These are phyloP conservation scores for Avahi laniger DNA, from an alignment of 2,797 vertebrate species.

Conservation along the genomic window DNA sequence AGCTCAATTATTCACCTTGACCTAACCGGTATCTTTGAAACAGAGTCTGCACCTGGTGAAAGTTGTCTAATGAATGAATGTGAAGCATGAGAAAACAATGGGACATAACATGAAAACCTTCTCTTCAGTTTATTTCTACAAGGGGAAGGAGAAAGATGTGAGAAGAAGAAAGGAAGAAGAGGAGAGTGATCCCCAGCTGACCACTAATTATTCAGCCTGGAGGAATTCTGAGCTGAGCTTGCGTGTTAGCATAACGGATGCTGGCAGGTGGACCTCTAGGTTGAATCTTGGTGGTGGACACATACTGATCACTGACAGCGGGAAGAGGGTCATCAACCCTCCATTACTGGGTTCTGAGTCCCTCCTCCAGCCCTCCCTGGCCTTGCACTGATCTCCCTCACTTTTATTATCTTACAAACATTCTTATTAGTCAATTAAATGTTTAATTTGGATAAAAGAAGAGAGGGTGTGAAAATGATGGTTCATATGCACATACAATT, in stretches of 20 bases:
- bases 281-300: not conserved
- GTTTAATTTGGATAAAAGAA: slow-evolving; percentile 59
- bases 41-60: not conserved
- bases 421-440: slow-evolving; percentile 75
- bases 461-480: slow-evolving; percentile 72
- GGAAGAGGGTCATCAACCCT: too few relatives aligned
- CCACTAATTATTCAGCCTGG: not conserved
- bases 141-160: not conserved
- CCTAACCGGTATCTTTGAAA: not conserved
- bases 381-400: not conserved
- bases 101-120: not conserved
- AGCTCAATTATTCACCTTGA: not conserved
- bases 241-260: too few relatives aligned
- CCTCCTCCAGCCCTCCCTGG: not conserved
- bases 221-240: not conserved
- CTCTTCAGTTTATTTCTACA: not conserved
- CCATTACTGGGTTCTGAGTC: not conserved
- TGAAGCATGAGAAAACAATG: not conserved
- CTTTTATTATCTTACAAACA: slow-evolving; percentile 68
- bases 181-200: not conserved
- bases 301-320: not conserved
- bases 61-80: slow-evolving; percentile 13
- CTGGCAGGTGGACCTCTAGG: not conserved
- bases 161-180: not conserved
- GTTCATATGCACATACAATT: slow-evolving; percentile 74